Percentiles rank a stretch among this genome's conserved stretches.
These are phyloP conservation scores for Geopemphigus sp. DNA, from an alignment of 1,140 invertebrate genomes.

Conservation along the genomic window DNA sequence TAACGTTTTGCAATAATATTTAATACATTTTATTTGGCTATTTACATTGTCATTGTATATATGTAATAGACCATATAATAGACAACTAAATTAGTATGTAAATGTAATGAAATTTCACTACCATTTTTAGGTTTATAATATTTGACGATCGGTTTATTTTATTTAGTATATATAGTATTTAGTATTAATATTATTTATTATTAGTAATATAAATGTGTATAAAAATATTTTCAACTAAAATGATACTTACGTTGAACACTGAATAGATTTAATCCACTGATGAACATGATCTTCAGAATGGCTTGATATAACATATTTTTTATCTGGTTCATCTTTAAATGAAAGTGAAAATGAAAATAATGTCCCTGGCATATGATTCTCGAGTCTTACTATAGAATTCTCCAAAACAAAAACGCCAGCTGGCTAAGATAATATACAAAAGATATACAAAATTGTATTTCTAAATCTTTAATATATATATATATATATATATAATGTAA, in stretches of 20 bases:
- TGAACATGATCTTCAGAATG: constrained; percentile 63
- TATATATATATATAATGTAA: neutral
- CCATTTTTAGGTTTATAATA: neutral
- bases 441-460: too few species aligned
- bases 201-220: too few species aligned
- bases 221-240: neutral
- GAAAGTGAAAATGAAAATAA: constrained; percentile 68
- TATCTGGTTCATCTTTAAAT: constrained; percentile 66
- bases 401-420: constrained; percentile 68
- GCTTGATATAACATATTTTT: constrained; percentile 65
- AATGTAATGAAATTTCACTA: neutral
- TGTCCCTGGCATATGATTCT: constrained; percentile 60
- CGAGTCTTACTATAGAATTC: constrained; percentile 65
- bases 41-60: neutral
- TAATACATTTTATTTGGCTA: neutral
- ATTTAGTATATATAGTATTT: neutral
- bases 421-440: constrained; percentile 57
- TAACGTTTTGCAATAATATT: neutral
- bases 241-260: constrained; percentile 57
- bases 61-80: neutral
- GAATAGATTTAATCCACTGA: constrained; percentile 63
- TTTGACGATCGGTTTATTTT: neutral
- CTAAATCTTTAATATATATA: neutral
- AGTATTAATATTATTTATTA: too few species aligned
- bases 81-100: neutral